Conservation (phyloP, 2,888 invertebrate species). For the Lycia hirtaria region DNA sequence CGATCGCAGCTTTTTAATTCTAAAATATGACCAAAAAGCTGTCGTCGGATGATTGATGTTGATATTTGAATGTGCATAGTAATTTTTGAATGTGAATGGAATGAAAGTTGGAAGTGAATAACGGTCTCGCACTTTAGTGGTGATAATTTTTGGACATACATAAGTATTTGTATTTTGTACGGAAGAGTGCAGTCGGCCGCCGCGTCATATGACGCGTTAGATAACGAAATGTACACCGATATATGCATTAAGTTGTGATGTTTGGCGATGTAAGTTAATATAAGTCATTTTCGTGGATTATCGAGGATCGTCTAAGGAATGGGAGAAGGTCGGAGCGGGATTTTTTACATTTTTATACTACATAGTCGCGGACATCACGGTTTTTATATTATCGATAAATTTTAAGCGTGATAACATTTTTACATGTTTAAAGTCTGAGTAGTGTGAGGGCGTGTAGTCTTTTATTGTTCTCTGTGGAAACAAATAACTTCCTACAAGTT, state of each 20-base stretch:
- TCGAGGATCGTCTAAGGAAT: constrained; percentile 51
- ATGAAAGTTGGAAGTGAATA: not conserved
- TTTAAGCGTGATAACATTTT: constrained; percentile 37
- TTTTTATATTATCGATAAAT: constrained; percentile 43
- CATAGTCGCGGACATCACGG: constrained; percentile 42
- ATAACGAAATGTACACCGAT: constrained; percentile 46
- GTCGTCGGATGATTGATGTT: not conserved
- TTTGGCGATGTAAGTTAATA: constrained; percentile 76
- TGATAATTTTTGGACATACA: not conserved
- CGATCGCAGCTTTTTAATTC: not conserved
- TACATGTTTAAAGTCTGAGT: constrained; percentile 63
- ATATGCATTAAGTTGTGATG: constrained; percentile 72
- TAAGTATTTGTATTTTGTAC: constrained; percentile 12
- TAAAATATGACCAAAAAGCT: not conserved
- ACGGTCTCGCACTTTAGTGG: not conserved
- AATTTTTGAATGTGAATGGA: not conserved
- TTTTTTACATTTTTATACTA: constrained; percentile 61
- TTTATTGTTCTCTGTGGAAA: constrained; percentile 44
- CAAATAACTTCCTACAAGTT: constrained; percentile 44
- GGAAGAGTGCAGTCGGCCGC: not conserved
- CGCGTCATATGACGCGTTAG: not conserved
- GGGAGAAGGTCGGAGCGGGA: constrained; percentile 41
- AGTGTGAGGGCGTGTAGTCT: constrained; percentile 58
- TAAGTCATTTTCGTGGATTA: constrained; percentile 72
- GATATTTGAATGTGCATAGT: not conserved